Evolutionary conservation across 2,113 vertebrate genomes (phyloP), one percentile per base, ranked within the genome.

Genomic region (Eubucco bourcierii): DNA sequence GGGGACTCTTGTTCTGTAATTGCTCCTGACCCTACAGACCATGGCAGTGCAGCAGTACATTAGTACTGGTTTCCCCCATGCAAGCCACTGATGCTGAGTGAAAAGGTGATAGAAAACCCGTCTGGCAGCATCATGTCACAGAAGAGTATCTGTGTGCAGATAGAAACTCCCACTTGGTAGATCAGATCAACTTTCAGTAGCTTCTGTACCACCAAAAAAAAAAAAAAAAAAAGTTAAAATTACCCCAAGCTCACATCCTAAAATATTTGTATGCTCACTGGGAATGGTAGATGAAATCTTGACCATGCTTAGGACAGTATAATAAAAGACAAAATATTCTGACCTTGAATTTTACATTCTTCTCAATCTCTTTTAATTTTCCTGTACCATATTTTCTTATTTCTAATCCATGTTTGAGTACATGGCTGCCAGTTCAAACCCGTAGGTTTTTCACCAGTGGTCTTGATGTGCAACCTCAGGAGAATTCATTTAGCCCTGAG

Each of bases 121-220:
- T 25, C 75, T 80, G 90, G 41, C 85, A 95, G 73, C 80, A 1
- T 64, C 1, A 2, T 24, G 44, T 15, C 80, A 59, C 74, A 53
- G 55, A 53, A 44, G 71, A 87, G n/a, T 77, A 77, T 72, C 68
- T 75, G 25, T 5, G 41, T 66, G 55, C 47, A 86, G 71, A 53
- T 3, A 80, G 84, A 85, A 90, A 71, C 79, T 73, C 87, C 81
- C 47, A 60, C 68, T 47, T 77, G 53, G 15, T 56, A 2, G 37
- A 82, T 92, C 67, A 74, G 92, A 82, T 80, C 81, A 58, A 41
- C 75, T 90, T 74, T 85, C 64, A 15, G 81, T 13, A 37, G 70
- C 39, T 79, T 94, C 87, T 84, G 19, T 73, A 58, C 4, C 60
- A 44, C 67, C 31, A 66, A 59, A 88, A 90, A 60, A 90, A 53